Percentiles rank a stretch among this genome's conserved stretches.
These are phyloP conservation scores for Pogoniulus pusillus DNA, from an alignment of 2,797 vertebrate species.

Conservation along the genomic window DNA sequence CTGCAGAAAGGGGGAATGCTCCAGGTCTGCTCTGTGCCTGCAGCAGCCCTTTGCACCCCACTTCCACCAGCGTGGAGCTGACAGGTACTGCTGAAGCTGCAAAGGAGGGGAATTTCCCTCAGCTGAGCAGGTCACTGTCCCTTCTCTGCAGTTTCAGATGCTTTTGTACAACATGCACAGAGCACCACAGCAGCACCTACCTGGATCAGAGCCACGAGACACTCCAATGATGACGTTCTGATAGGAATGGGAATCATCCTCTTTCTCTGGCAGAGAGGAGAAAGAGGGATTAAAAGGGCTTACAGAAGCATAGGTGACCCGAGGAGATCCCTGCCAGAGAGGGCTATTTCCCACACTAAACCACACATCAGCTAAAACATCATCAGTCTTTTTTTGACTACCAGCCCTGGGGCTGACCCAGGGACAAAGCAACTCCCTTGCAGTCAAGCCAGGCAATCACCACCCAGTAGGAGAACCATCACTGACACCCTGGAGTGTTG, in stretches of 20 bases:
- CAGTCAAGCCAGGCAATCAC: accelerated
- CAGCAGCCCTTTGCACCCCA: accelerated
- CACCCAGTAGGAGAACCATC: background rate
- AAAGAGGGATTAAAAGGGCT: background rate
- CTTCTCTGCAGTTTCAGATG: background rate
- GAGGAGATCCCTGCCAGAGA: background rate
- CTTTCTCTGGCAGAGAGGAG: constrained; percentile 32
- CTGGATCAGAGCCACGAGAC: accelerated
- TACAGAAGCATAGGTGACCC: accelerated
- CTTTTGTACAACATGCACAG: accelerated
- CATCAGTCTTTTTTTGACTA: accelerated
- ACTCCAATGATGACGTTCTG: constrained; percentile 59
- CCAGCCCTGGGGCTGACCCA: background rate
- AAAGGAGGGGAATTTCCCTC: background rate
- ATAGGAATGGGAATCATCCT: constrained; percentile 67
- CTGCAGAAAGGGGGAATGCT: background rate
- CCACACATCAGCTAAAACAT: accelerated
- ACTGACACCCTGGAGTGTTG: accelerated
- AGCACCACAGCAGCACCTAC: background rate
- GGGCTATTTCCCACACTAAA: background rate
- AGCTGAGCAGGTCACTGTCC: accelerated
- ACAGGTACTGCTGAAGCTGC: background rate
- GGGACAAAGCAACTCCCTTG: accelerated
- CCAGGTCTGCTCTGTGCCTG: background rate
- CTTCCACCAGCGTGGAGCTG: accelerated